Conservation (phyloP, 2,113 vertebrate genomes). For the Machaerirhynchus nigripectus region DNA sequence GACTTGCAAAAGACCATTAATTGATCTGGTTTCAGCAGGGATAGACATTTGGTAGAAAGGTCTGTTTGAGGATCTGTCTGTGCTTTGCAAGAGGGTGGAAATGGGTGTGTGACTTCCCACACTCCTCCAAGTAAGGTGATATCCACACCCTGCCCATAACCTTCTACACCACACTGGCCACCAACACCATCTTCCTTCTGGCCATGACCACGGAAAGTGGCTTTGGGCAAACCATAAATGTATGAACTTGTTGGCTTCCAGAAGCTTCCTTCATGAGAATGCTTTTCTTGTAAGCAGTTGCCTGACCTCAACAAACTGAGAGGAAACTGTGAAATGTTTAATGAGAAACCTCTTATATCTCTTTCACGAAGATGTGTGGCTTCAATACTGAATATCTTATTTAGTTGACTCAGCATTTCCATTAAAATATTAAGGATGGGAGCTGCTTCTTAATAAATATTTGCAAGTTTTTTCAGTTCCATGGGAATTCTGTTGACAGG, state of each 20-base stretch:
- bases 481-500: not conserved
- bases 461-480: not conserved
- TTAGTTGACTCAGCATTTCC: not conserved
- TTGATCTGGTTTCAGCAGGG: not conserved
- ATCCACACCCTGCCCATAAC: not conserved
- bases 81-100: not conserved
- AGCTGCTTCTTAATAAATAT: not conserved
- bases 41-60: not conserved
- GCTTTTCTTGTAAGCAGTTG: not conserved
- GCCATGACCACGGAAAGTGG: not conserved
- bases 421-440: not conserved
- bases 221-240: no score
- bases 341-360: not conserved
- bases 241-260: not conserved
- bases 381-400: not conserved
- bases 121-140: not conserved
- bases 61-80: not conserved
- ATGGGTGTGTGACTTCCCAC: not conserved
- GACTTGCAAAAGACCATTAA: not conserved
- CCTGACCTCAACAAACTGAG: not conserved
- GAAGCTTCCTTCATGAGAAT: not conserved
- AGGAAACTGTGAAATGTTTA: not conserved
- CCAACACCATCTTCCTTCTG: not conserved
- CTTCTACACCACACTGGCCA: rapidly evolving
- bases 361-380: not conserved